phyloP scores from a whole-genome alignment of 2,113 vertebrate genomes.

The Oostethus manadensis region DNA sequence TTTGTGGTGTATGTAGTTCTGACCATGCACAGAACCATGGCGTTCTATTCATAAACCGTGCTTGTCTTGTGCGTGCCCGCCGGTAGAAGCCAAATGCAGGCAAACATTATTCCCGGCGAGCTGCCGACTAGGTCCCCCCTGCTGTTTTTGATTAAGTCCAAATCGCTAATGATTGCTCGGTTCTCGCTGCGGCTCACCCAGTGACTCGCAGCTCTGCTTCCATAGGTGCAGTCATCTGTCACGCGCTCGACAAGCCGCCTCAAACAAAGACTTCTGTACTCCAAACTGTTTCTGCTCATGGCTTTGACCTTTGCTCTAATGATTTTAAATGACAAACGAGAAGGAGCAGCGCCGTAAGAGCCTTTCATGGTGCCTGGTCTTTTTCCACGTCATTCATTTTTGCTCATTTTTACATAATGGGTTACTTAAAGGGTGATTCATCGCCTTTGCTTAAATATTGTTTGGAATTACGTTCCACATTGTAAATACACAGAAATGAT shows the following conservation, averaged over 20 bases:
- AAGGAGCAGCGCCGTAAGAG: background rate
- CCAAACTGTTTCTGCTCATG: conserved; percentile 21
- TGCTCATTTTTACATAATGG: background rate
- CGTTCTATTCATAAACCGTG: too few species aligned
- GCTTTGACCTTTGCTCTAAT: conserved; percentile 21
- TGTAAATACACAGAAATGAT: too few species aligned
- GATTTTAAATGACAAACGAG: conserved; percentile 18
- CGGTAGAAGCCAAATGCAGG: conserved; percentile 36
- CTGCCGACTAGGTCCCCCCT: conserved; percentile 9
- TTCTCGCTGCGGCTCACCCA: conserved; percentile 34
- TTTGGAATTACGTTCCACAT: too few species aligned
- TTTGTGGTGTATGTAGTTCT: too few species aligned
- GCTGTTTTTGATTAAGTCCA: conserved; percentile 48
- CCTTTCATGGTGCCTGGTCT: background rate
- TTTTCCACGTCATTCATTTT: background rate
- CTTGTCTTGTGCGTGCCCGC: background rate
- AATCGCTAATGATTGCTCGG: conserved; percentile 32
- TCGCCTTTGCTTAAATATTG: too few species aligned
- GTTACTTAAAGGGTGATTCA: background rate
- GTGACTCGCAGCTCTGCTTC: conserved; percentile 30
- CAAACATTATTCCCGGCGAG: conserved; percentile 26
- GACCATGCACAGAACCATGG: too few species aligned
- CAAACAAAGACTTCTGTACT: conserved; percentile 32
- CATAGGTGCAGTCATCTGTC: conserved; percentile 39
- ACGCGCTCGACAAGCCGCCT: conserved; percentile 36